phyloP scores from a whole-genome alignment of 2,113 vertebrate genomes.

The Leptodactylus fuscus region DNA sequence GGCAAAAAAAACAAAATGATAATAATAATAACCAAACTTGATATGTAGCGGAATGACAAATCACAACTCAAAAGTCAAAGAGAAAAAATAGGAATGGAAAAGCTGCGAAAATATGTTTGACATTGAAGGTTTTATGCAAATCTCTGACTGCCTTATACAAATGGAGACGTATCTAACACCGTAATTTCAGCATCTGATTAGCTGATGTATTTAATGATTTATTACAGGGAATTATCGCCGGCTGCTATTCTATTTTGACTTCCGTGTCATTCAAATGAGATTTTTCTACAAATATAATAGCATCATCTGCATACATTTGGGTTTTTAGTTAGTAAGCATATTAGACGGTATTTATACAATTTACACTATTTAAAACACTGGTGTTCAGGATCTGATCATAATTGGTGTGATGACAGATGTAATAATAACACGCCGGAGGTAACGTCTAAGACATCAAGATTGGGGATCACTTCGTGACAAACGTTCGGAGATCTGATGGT shows the following conservation, averaged over 20 bases:
- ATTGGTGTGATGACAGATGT: slow-evolving; percentile 39
- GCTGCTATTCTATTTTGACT: slow-evolving; percentile 61
- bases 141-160: slow-evolving; percentile 35
- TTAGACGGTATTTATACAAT: slow-evolving; percentile 58
- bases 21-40: not conserved
- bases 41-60: slow-evolving; percentile 25
- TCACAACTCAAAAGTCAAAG: slow-evolving; percentile 30
- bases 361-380: slow-evolving; percentile 52
- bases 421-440: slow-evolving; percentile 1
- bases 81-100: not conserved
- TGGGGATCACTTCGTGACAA: not conserved
- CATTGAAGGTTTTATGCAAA: slow-evolving; percentile 54
- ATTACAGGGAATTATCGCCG: slow-evolving; percentile 60
- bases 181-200: slow-evolving; percentile 60
- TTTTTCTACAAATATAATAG: slow-evolving; percentile 60
- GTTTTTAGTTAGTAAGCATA: slow-evolving; percentile 52
- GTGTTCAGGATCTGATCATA: slow-evolving; percentile 38
- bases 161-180: slow-evolving; percentile 46
- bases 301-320: slow-evolving; percentile 60
- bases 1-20: not conserved
- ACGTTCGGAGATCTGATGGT: not conserved
- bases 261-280: slow-evolving; percentile 57
- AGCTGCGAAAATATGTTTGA: slow-evolving; percentile 36
- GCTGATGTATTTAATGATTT: slow-evolving; percentile 61
- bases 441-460: not conserved